A percentile compares a stretch with the other conserved stretches of the same genome.
Conservation (phyloP, 2,888 invertebrate genomes). For the Bombyx huttoni region DNA sequence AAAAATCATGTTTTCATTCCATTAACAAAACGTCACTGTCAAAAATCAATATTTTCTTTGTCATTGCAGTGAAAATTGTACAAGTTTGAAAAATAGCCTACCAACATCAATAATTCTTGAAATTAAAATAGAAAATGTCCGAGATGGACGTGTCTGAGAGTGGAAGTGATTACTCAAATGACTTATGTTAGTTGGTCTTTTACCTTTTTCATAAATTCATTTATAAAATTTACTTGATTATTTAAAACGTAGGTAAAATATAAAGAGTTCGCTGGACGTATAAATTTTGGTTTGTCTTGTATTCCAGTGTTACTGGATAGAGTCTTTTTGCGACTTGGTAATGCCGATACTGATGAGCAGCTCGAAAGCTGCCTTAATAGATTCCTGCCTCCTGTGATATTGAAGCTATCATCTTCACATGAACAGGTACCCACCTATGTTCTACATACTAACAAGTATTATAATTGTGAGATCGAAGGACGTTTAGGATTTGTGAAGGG, state of each 20-base stretch:
- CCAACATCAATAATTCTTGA: background rate
- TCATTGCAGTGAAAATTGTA: constrained; percentile 6
- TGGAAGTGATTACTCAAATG: constrained; percentile 51
- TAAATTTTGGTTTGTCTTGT: constrained; percentile 4
- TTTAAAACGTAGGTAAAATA: too few relatives aligned
- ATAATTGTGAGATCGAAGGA: constrained; percentile 8
- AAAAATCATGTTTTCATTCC: too few relatives aligned
- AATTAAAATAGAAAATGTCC: constrained; percentile 27
- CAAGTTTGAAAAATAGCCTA: background rate
- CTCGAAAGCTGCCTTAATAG: constrained; percentile 83
- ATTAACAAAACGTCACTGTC: background rate
- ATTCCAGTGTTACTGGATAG: constrained; percentile 86
- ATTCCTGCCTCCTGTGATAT: constrained; percentile 88
- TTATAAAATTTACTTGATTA: background rate
- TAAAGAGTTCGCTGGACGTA: background rate
- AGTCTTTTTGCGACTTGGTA: constrained; percentile 89
- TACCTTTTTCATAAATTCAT: background rate
- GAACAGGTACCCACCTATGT: constrained; percentile 75
- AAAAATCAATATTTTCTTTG: constrained; percentile 12
- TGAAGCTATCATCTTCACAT: constrained; percentile 90
- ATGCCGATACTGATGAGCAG: constrained; percentile 91
- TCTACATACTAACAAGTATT: background rate
- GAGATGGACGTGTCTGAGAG: constrained; percentile 60
- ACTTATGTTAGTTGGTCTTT: constrained; percentile 42
- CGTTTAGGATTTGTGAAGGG: background rate